These are phyloP conservation scores for Eustalomyia histrio DNA, from an alignment of 2,888 invertebrate genomes.

Conservation along the genomic window DNA sequence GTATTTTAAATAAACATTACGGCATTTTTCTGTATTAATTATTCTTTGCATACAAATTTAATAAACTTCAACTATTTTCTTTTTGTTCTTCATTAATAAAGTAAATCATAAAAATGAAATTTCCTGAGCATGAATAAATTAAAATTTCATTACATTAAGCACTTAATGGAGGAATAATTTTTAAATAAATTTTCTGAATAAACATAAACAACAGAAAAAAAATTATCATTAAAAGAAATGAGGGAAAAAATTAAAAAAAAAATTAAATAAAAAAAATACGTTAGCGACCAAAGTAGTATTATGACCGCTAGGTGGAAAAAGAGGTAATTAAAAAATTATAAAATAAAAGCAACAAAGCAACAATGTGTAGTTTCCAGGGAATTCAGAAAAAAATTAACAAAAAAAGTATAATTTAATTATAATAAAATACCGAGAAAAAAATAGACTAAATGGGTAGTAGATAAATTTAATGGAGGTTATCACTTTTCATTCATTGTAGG, in stretches of 20 bases:
- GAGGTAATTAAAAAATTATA: slow-evolving; percentile 53
- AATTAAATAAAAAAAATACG: neutral
- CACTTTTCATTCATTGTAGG: too few relatives aligned
- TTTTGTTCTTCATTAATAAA: slow-evolving; percentile 18
- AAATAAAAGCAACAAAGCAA: neutral
- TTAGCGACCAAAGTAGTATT: slow-evolving; percentile 13
- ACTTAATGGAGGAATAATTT: slow-evolving; percentile 42
- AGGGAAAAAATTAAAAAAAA: neutral
- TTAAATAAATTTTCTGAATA: neutral
- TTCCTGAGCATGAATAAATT: slow-evolving; percentile 7
- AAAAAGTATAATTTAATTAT: neutral
- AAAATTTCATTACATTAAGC: slow-evolving; percentile 6
- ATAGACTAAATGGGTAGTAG: neutral
- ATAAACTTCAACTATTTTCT: slow-evolving; percentile 16
- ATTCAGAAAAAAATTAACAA: neutral
- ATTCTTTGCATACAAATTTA: slow-evolving; percentile 1
- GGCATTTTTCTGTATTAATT: neutral
- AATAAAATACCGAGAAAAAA: neutral
- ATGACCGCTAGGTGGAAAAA: slow-evolving; percentile 22
- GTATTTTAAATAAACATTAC: neutral
- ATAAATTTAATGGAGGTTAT: neutral
- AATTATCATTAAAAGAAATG: slow-evolving; percentile 4
- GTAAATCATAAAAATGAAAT: slow-evolving; percentile 30
- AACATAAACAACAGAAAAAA: neutral
- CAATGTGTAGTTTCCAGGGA: neutral